A percentile compares a stretch with the other conserved stretches of the same genome.
These are phyloP conservation scores for Grus americana DNA, from an alignment of 2,113 vertebrate genomes.

Conservation along the genomic window DNA sequence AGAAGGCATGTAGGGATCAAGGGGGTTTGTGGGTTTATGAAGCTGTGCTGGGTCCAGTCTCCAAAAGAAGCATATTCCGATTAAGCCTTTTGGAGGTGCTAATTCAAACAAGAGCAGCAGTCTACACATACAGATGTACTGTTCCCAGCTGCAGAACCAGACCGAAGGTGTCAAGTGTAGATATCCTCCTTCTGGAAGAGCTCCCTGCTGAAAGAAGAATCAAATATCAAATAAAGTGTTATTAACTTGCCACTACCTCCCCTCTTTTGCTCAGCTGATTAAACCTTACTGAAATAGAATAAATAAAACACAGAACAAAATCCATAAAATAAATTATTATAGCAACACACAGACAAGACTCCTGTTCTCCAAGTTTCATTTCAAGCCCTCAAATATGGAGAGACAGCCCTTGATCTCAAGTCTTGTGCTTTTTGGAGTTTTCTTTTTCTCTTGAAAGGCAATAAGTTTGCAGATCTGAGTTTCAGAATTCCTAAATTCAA, in stretches of 20 bases:
- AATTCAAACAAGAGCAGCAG: background rate
- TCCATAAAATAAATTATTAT: background rate
- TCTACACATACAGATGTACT: background rate
- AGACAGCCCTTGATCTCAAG: background rate
- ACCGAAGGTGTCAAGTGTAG: background rate
- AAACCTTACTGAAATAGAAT: background rate
- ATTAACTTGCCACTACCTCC: background rate
- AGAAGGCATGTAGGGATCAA: background rate
- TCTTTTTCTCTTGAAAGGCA: background rate
- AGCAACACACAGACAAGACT: background rate
- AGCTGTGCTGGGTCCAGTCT: background rate
- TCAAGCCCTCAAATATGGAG: background rate
- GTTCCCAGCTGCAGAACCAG: background rate
- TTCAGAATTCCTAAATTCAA: background rate
- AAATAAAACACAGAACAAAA: background rate
- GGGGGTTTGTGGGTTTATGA: background rate
- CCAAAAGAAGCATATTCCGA: background rate
- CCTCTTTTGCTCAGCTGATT: background rate
- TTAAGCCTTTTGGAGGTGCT: background rate
- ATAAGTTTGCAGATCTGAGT: background rate
- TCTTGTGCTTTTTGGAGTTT: background rate
- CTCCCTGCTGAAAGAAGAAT: background rate
- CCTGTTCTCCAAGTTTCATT: background rate
- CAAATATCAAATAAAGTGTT: background rate
- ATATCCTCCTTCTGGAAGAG: background rate